Conservation (phyloP, 1,140 invertebrate genomes). For the Capitella teleta region DNA sequence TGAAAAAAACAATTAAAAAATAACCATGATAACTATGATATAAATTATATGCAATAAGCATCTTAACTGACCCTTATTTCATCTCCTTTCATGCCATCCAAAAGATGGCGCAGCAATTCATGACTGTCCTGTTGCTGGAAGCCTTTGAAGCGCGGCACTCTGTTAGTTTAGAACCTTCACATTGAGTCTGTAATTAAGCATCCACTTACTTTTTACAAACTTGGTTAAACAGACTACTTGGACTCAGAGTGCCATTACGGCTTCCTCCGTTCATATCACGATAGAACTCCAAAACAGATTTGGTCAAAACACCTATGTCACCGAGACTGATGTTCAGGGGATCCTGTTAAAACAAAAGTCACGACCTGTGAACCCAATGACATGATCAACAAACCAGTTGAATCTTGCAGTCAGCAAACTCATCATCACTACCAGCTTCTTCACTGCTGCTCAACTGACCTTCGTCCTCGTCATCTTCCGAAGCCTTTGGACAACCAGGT, state of each 20-base stretch:
- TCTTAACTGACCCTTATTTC: slow-evolving; percentile 45
- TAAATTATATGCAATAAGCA: too few relatives aligned
- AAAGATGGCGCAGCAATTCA: slow-evolving; percentile 75
- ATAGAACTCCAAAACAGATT: slow-evolving; percentile 55
- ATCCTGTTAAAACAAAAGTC: background rate
- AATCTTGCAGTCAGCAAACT: slow-evolving; percentile 18
- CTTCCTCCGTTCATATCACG: slow-evolving; percentile 51
- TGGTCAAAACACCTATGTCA: slow-evolving; percentile 59
- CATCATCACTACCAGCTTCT: slow-evolving; percentile 13
- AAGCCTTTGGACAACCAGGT: slow-evolving; percentile 15
- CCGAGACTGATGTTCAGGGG: slow-evolving; percentile 39
- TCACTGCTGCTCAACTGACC: background rate
- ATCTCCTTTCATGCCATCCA: slow-evolving; percentile 66
- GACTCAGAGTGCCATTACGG: slow-evolving; percentile 46
- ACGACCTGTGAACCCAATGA: background rate
- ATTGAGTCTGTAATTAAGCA: background rate
- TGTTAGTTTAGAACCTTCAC: slow-evolving; percentile 14
- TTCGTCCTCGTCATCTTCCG: slow-evolving; percentile 14
- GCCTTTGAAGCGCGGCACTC: slow-evolving; percentile 70
- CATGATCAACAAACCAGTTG: background rate
- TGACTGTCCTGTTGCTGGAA: slow-evolving; percentile 94
- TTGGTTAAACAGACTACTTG: slow-evolving; percentile 59
- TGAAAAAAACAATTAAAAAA: too few relatives aligned
- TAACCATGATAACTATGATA: too few relatives aligned
- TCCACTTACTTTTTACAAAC: slow-evolving; percentile 54